Evolutionary conservation across 2,797 vertebrate species (phyloP), one percentile per base, ranked within the genome.

Genomic region (Eospalax fontanierii): DNA sequence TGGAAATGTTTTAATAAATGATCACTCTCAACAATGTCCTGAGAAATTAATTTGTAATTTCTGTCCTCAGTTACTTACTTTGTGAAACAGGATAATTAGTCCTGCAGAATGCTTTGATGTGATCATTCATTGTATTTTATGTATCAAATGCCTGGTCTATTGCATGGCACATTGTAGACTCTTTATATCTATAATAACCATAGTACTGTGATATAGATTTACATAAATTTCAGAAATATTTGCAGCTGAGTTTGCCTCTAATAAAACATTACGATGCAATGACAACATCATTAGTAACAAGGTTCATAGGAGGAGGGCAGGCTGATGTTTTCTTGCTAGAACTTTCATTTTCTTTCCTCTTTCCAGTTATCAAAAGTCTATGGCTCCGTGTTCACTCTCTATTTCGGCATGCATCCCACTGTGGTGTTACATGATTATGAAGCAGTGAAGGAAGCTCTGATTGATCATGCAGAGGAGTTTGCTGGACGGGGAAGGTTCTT

Each of bases 291-390:
- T 5, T 66, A 15, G 33, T 8, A 87, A 76, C 50, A 2, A 80
- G 21, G 65, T 11, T 40, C 14, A 93, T 15, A 38, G 9, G 12
- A 30, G 21, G 74, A 35, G 0, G 1, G 54, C 40, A 24, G 26
- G 54, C 11, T 57, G 28, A 75, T 81, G 61, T 8, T 73, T 85
- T 46, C 46, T 82, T 38, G 22, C 4, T 87, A 16, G 38, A 76
- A 35, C 21, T 18, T 81, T 0, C 0, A 40, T 73, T 65, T 78
- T 46, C 1, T 10, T 59, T 68, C 30, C 5, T 33, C 1, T 85
- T 84, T 76, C 5, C 71, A 98, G 97, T 26, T 98, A 3, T 96
- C 96, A 38, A 96, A 97, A 91, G 66, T 40, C 15, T n/a, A n/a
- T n/a, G n/a, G n/a, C n/a, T n/a, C n/a, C n/a, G n/a, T n/a, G n/a